Percentiles rank a stretch among this genome's conserved stretches.
These are phyloP conservation scores for Sminthurinus signatus DNA, from an alignment of 1,140 invertebrate species.

Conservation along the genomic window DNA sequence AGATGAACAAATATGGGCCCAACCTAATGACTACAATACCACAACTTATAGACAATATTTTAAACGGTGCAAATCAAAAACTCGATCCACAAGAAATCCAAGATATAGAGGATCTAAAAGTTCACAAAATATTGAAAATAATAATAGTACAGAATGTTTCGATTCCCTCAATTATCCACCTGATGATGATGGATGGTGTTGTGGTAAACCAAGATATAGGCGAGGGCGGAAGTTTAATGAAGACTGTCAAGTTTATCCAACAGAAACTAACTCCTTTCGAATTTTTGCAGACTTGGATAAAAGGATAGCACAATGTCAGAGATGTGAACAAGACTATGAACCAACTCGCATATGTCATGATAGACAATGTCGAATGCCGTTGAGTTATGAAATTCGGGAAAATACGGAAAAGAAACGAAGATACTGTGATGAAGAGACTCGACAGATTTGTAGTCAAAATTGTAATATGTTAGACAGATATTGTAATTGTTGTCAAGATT, in stretches of 20 bases:
- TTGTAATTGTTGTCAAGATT: background rate
- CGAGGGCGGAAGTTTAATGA: background rate
- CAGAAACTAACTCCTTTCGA: background rate
- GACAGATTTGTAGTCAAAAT: background rate
- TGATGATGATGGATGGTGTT: background rate
- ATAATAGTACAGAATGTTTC: background rate
- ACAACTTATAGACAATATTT: slow-evolving; percentile 1
- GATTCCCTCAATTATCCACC: background rate
- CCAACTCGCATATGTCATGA: background rate
- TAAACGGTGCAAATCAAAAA: background rate
- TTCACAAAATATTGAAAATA: background rate
- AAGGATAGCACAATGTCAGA: background rate
- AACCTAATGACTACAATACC: slow-evolving; percentile 8
- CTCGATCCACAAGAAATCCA: background rate
- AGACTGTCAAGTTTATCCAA: background rate
- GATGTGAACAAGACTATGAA: background rate
- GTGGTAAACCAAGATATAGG: slow-evolving; percentile 1
- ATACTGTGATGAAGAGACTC: background rate
- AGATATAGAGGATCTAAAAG: background rate
- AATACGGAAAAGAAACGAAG: background rate
- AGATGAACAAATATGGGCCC: background rate
- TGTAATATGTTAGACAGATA: slow-evolving; percentile 3
- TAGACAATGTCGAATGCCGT: background rate
- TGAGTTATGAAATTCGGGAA: background rate
- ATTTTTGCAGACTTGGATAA: background rate